phyloP scores from a whole-genome alignment of 2,888 invertebrate genomes.

The Brachypalpus laphriformis region DNA sequence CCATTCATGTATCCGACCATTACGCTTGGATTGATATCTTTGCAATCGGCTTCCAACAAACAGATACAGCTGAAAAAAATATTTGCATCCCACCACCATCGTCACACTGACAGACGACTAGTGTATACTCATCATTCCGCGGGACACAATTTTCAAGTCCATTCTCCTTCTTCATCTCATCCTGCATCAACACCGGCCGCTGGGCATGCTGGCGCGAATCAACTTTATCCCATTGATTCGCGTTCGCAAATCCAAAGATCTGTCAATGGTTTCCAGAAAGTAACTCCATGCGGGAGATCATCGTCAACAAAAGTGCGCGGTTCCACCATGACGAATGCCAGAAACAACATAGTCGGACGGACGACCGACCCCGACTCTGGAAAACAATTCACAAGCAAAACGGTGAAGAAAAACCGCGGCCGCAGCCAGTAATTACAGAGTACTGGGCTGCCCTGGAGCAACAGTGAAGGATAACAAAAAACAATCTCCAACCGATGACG shows the following conservation, averaged over 20 bases:
- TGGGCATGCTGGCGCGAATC: slow-evolving; percentile 13
- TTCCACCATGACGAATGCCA: slow-evolving; percentile 70
- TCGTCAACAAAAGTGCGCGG: slow-evolving; percentile 59
- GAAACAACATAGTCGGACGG: slow-evolving; percentile 62
- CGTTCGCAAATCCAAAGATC: slow-evolving; percentile 63
- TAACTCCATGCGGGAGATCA: slow-evolving; percentile 48
- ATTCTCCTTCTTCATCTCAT: slow-evolving; percentile 17
- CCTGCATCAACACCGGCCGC: background rate
- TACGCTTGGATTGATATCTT: slow-evolving; percentile 36
- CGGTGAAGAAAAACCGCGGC: slow-evolving; percentile 55
- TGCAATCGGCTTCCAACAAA: slow-evolving; percentile 33
- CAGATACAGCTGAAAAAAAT: slow-evolving; percentile 34
- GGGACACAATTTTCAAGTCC: slow-evolving; percentile 48
- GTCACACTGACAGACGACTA: background rate
- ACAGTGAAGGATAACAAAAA: slow-evolving; percentile 29
- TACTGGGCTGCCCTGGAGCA: slow-evolving; percentile 56
- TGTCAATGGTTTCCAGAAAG: slow-evolving; percentile 63
- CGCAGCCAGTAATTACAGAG: slow-evolving; percentile 65
- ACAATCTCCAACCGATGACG: slow-evolving; percentile 12
- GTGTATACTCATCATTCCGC: slow-evolving; percentile 41
- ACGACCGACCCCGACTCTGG: slow-evolving; percentile 34
- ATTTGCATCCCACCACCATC: slow-evolving; percentile 28
- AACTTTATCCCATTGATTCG: slow-evolving; percentile 53
- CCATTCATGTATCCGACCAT: slow-evolving; percentile 32
- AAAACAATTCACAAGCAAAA: slow-evolving; percentile 48